Evolutionary conservation across 2,888 invertebrate species (phyloP), one percentile per base, ranked within the genome.

Genomic region (Epinotia bilunana): DNA sequence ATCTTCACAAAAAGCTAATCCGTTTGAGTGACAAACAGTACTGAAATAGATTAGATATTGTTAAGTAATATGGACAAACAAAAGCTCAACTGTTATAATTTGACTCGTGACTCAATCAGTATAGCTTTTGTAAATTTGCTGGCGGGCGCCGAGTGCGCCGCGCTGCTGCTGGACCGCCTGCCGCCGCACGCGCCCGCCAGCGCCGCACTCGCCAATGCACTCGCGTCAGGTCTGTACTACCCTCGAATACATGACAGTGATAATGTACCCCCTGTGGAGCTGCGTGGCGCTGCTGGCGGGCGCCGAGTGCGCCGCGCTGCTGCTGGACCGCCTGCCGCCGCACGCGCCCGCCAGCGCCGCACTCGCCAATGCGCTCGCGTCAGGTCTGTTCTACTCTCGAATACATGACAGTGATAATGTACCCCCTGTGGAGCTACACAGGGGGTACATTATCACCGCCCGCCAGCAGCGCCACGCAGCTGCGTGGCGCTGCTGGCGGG

Each of bases 131-230:
- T n/a, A n/a, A n/a, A n/a, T n/a, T n/a, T 95, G 77, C 86, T 97
- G 46, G 96, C 95, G 13, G 87, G 88, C 65, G 92, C 95, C 4
- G 94, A 95, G 67, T 93, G 95, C 70, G 88, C 93, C 0, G 93
- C 94, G 79, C 88, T 96, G 39, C 83, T 97, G 57, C 92, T 95
- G 13, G 96, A 97, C 85, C 92, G 92, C 73, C 91, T 97, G 73
- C 85, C 96, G 18, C 63, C 74, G 46, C 16, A 11, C 33, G 0
- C 3, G 46, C 58, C 74, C 65, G 65, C 49, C 33, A 20, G 33
- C 73, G 65, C 53, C 60, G 73, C 65, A 67, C 73, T 73, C 7
- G 60, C 73, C 73, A 68, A 68, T 62, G 18, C 23, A 12, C 65
- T 73, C 23, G 73, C 67, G 0, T 67, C 73, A n/a, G 67, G 73